A percentile compares a stretch with the other conserved stretches of the same genome.
Evolutionary conservation across 2,888 invertebrate genomes (phyloP).

Genomic region (Alcis repandata): DNA sequence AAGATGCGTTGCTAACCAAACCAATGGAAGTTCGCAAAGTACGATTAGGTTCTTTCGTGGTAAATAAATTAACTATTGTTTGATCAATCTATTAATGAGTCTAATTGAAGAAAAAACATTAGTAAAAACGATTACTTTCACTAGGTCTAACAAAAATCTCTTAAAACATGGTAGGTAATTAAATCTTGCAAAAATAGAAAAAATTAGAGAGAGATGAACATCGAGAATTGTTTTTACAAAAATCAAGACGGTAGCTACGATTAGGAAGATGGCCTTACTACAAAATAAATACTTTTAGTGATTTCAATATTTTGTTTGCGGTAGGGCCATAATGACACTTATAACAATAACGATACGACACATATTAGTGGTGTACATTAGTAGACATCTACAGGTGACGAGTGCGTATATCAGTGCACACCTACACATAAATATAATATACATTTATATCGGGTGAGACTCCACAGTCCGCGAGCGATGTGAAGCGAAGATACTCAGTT

Average conservation of each 20-base stretch:
- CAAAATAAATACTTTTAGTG: neutral
- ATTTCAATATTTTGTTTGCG: slow-evolving; percentile 9
- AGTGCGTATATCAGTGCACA: slow-evolving; percentile 68
- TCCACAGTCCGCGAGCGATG: slow-evolving; percentile 12
- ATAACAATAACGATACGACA: slow-evolving; percentile 49
- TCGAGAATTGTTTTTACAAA: neutral
- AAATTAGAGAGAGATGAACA: neutral
- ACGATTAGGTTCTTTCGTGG: slow-evolving; percentile 2
- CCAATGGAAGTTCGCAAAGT: no score
- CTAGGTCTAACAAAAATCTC: neutral
- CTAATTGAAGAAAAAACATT: slow-evolving; percentile 1
- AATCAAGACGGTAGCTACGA: neutral
- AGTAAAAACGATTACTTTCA: neutral
- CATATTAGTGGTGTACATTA: slow-evolving; percentile 75
- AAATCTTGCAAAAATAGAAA: neutral
- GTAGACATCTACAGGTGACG: slow-evolving; percentile 72
- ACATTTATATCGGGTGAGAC: slow-evolving; percentile 14
- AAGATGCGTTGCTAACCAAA: neutral
- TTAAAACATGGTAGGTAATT: neutral
- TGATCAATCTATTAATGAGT: slow-evolving; percentile 2
- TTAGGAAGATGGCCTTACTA: neutral
- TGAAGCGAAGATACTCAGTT: slow-evolving; percentile 1
- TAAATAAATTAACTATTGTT: neutral
- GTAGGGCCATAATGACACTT: slow-evolving; percentile 46
- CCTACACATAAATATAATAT: slow-evolving; percentile 48